Base-by-base conservation (phyloP, 2,888 invertebrate species). In the Tachina lurida region DNA sequence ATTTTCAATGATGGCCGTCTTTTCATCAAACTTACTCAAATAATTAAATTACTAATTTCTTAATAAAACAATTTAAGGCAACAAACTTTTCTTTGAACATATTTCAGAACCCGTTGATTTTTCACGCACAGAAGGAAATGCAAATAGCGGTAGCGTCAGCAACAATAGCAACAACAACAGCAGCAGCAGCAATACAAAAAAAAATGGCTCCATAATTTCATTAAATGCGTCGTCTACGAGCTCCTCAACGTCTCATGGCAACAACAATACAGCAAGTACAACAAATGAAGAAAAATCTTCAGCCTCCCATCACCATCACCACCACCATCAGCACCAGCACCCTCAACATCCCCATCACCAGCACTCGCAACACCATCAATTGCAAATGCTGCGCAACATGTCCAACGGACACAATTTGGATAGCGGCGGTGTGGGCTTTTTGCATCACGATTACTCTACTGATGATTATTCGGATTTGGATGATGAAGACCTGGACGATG, bases 101-200 rank as follows among this genome's bases (percentile, higher is more conserved):
- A n/a, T 80, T 87, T 88, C 88, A 93, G 93, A 93, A 89, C 93
- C 93, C 87, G 93, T 93, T 88, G 93, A 93, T 91, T 93, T 93
- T 88, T 93, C 93, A 89, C 91, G 93, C 88, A 89, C 91, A 12
- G 93, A 93, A 19, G 84, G 88, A 73, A 68, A 76, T 39, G 78
- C 87, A 87, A 89, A 88, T 49, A 73, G 77, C 87, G 83, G 83
- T 78, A 45, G 74, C 84, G 68, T 65, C 71, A 49, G 68, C 82
- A 67, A 43, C 77, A 58, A 60, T 82, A 78, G 41, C 80, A 58
- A 60, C 84, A 78, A 45, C 82, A 43, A 54, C 41, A 52, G 39
- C 62, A 58, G 19, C 31, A 56, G 15, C 43, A 76, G 39, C 45
- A 67, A 19, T 31, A 43, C 65, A 68, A 77, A 78, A 68, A 75